phyloP scores from a whole-genome alignment of 2,888 invertebrate species.

The Eilema caniola region DNA sequence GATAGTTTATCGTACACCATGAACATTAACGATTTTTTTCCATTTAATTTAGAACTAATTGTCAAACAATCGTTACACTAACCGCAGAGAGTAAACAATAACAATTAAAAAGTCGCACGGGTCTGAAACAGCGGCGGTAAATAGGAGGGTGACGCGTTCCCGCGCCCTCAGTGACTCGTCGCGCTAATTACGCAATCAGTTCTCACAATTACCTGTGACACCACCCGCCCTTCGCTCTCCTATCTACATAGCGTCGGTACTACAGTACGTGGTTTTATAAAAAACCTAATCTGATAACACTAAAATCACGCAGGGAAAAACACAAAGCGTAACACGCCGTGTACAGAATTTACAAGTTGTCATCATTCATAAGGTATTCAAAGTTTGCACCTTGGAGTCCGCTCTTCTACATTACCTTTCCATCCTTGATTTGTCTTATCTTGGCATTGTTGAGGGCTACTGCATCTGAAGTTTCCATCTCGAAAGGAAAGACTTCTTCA shows the following conservation, averaged over 20 bases:
- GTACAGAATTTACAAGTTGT: too few species aligned
- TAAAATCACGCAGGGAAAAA: neutral
- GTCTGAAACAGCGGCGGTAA: conserved; percentile 67
- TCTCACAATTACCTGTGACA: conserved; percentile 82
- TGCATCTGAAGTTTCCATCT: too few species aligned
- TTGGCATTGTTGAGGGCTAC: too few species aligned
- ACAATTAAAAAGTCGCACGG: conserved; percentile 83
- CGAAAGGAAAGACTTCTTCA: too few species aligned
- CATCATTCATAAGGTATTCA: too few species aligned
- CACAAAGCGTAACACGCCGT: neutral
- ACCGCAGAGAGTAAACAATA: conserved; percentile 59
- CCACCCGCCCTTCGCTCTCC: conserved; percentile 47
- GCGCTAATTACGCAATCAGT: conserved; percentile 84
- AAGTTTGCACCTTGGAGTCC: too few species aligned
- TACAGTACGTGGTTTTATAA: conserved; percentile 3
- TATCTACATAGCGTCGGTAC: conserved; percentile 29
- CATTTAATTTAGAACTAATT: conserved; percentile 42
- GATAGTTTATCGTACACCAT: neutral
- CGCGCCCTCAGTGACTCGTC: conserved; percentile 81
- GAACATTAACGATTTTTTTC: neutral
- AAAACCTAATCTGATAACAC: neutral
- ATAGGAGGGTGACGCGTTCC: conserved; percentile 70
- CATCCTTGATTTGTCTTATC: too few species aligned
- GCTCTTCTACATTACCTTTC: too few species aligned
- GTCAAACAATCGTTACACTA: conserved; percentile 39